These are phyloP conservation scores for Erpetoichthys calabaricus DNA, from an alignment of 2,797 vertebrate species.

Conservation along the genomic window DNA sequence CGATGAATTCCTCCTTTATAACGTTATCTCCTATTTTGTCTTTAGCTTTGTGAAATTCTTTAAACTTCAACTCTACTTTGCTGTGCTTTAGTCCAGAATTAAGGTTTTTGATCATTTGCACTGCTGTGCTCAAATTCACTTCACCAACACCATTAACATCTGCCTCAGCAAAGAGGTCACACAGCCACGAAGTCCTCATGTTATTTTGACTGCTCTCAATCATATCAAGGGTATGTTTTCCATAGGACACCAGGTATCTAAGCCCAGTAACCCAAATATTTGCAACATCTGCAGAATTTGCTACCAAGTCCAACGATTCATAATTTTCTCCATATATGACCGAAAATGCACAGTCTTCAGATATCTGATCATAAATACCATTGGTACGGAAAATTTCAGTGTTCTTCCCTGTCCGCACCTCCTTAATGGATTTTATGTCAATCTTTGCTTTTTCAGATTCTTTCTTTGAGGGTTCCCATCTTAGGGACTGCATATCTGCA, in stretches of 20 bases:
- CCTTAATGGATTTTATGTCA: slow-evolving; percentile 87
- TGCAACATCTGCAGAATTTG: slow-evolving; percentile 87
- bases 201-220: slow-evolving; percentile 88
- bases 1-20: slow-evolving; percentile 83
- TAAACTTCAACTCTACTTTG: slow-evolving; percentile 93
- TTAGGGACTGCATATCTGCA: slow-evolving; percentile 89
- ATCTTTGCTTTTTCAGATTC: slow-evolving; percentile 97
- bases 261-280: slow-evolving; percentile 96
- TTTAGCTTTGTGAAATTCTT: slow-evolving; percentile 87
- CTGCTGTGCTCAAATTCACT: slow-evolving; percentile 66
- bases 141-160: slow-evolving; percentile 59
- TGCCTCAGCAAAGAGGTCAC: slow-evolving; percentile 73
- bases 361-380: slow-evolving; percentile 92
- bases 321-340: slow-evolving; percentile 93
- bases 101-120: slow-evolving; percentile 78
- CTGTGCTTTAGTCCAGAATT: slow-evolving; percentile 86
- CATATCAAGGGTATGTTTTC: slow-evolving; percentile 90
- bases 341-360: slow-evolving; percentile 92
- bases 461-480: slow-evolving; percentile 97
- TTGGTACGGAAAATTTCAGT: slow-evolving; percentile 96
- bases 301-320: slow-evolving; percentile 89
- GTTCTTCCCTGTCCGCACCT: slow-evolving; percentile 92
- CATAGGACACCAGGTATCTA: slow-evolving; percentile 91
- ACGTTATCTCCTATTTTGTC: slow-evolving; percentile 69
- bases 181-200: slow-evolving; percentile 89